A percentile compares a stretch with the other conserved stretches of the same genome.
Evolutionary conservation across 2,888 invertebrate species (phyloP).

Genomic region (Holacanthella duospinosa): DNA sequence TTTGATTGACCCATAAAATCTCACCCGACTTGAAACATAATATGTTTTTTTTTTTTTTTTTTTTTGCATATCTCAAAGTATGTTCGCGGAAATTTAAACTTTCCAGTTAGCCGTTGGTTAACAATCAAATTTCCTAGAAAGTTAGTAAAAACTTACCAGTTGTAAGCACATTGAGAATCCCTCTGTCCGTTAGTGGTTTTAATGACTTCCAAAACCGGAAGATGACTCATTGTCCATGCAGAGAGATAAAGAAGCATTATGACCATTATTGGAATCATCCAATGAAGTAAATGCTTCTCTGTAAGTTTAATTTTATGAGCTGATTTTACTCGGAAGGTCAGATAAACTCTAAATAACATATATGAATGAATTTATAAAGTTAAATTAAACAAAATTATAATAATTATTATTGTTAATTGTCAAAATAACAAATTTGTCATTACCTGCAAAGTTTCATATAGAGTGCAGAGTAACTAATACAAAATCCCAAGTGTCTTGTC

Average conservation of each 20-base stretch:
- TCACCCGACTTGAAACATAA: no score
- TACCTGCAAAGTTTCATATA: conserved; percentile 53
- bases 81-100: no score
- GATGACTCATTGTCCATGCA: conserved; percentile 81
- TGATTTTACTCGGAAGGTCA: conserved; percentile 85
- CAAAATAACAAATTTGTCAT: not conserved
- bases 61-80: no score
- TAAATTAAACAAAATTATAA: no score
- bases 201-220: conserved; percentile 70
- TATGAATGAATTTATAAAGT: conserved; percentile 7
- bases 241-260: conserved; percentile 79
- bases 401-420: conserved; percentile 9
- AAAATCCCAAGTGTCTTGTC: conserved; percentile 86
- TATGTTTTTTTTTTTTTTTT: no score
- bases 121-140: not conserved
- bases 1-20: no score
- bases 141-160: conserved; percentile 85
- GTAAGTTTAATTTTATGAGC: conserved; percentile 85
- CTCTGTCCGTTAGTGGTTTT: conserved; percentile 62
- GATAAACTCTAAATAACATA: conserved; percentile 59
- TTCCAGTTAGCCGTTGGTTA: not conserved
- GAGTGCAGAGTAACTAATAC: conserved; percentile 81
- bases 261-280: conserved; percentile 61
- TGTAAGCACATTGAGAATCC: conserved; percentile 80
- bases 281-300: conserved; percentile 80